Evolutionary conservation across 2,113 vertebrate species (phyloP).

Genomic region (Chloroceryle aenea): DNA sequence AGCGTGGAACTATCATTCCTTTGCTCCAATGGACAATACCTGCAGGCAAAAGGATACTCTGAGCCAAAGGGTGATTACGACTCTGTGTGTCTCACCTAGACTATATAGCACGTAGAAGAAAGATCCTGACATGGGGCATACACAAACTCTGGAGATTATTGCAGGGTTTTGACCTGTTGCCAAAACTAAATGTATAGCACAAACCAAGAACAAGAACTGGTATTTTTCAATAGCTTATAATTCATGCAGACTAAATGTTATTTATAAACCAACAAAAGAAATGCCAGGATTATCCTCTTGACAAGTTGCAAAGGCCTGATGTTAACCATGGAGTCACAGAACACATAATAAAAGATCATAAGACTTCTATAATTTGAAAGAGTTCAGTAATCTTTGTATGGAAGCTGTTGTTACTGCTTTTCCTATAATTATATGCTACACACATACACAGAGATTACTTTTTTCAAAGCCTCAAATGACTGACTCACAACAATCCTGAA

Average conservation of each 20-base stretch:
- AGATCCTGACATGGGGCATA: background rate
- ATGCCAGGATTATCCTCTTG: background rate
- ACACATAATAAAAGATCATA: background rate
- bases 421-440: conserved; percentile 16
- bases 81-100: background rate
- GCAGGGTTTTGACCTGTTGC: background rate
- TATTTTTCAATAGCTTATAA: background rate
- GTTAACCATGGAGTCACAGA: background rate
- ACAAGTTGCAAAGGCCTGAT: background rate
- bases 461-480: background rate
- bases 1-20: background rate
- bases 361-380: background rate
- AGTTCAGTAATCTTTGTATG: background rate
- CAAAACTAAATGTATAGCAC: background rate
- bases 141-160: background rate
- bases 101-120: background rate
- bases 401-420: background rate
- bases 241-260: background rate
- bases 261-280: background rate
- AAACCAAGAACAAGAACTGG: background rate
- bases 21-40: background rate
- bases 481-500: background rate
- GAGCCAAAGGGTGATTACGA: background rate
- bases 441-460: background rate
- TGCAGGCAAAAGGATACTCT: background rate